Evolutionary conservation across 2,888 invertebrate genomes (phyloP).

Genomic region (Ellobium chinense): DNA sequence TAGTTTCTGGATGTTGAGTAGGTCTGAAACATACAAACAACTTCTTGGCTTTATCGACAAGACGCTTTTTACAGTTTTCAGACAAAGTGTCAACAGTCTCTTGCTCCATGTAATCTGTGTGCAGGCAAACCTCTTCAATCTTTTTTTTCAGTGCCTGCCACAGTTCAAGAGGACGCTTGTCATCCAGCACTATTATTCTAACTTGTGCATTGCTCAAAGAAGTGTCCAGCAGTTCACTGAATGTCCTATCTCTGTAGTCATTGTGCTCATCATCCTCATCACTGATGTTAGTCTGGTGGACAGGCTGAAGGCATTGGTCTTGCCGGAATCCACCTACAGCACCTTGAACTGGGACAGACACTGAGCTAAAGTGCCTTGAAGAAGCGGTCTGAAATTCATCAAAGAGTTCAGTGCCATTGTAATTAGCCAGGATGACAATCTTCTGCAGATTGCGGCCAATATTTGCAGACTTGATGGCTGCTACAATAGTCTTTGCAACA

Average conservation of each 20-base stretch:
- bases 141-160: constrained; percentile 12
- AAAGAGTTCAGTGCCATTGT: constrained; percentile 1
- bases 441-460: constrained; percentile 1
- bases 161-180: background rate
- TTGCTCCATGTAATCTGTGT: constrained; percentile 13
- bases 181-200: background rate
- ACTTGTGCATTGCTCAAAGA: constrained; percentile 23
- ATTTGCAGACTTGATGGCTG: background rate
- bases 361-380: background rate
- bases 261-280: background rate
- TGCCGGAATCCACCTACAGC: background rate
- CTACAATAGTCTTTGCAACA: constrained; percentile 3
- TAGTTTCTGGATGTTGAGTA: background rate
- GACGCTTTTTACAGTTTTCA: background rate
- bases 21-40: constrained; percentile 8
- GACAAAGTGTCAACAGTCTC: constrained; percentile 4
- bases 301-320: too few species aligned
- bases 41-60: constrained; percentile 16
- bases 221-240: too few species aligned
- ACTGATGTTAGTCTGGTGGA: background rate
- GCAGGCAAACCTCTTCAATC: background rate
- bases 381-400: constrained; percentile 16
- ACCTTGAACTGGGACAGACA: background rate
- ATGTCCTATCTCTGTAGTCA: too few species aligned
- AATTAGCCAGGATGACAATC: constrained; percentile 21